Base-by-base conservation (phyloP, 1,140 invertebrate genomes). In the Trichonephila clavata region DNA sequence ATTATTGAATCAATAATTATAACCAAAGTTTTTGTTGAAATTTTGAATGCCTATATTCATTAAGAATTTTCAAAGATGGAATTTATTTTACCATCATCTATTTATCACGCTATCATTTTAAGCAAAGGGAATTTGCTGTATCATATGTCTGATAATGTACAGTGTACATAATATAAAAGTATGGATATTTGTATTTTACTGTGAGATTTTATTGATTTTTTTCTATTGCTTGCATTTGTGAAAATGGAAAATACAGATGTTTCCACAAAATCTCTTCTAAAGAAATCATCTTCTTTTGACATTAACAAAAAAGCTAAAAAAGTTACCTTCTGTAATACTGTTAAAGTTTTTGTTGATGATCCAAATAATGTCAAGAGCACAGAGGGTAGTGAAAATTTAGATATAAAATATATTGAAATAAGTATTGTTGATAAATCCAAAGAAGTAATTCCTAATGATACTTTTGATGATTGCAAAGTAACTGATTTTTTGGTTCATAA, bases 401-500 rank as follows among this genome's bases (percentile, higher is more conserved):
- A 80, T 50, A 13, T 93, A 20, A 93, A 81, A 43, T 93, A 86
- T 50, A 81, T 93, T 77, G 92, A 93, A 93, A 88, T 93, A 21
- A 93, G 20, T 88, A 93, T 93, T 61, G 92, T 93, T 43, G 92
- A 93, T 81, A 93, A 88, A 61, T 87, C 84, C 10, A 87, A 80
- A 80, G 84, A 88, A 27, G 2, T 43, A 93, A 6, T 63, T 18
- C 1, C 21, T 61, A 18, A 10, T 77, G 92, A 93, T n/a, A 24
- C 83, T 57, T 61, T 86, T 63, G 92, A 93, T 57, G 92, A 93
- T 43, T 93, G 92, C n/a, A 93, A 63, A 86, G 86, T 81, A 57
- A 90, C 71, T 68, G 86, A 94, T 68, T 94, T 94, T 84, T 90
- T 94, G 60, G 93, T 94, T 13, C 93, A 94, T 68, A 94, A 94